Evolutionary conservation across 2,113 vertebrate genomes (phyloP), one percentile per base, ranked within the genome.

Genomic region (Onychostoma macrolepis): DNA sequence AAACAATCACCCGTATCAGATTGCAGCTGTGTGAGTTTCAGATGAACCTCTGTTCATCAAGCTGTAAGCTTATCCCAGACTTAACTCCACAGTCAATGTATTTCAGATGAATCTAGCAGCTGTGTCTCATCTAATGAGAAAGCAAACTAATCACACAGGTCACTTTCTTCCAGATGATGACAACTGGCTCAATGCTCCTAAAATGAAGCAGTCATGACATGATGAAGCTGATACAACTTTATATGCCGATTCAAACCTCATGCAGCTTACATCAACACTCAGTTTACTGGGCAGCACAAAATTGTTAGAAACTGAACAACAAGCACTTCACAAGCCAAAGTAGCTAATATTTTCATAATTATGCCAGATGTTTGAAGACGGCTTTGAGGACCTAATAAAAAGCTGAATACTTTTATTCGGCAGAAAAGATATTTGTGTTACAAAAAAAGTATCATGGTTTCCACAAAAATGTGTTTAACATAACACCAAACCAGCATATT

Each of bases 131-230:
- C 50, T 79, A 56, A 53, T 79, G 48, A 53, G 75, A 33, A 56
- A 19, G 2, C 28, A 30, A 28, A 56, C 48, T 79, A 79, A 56
- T 79, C 76, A 79, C 76, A 36, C 76, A 30, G 50, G 26, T 56
- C 76, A 53, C 45, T 33, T 79, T 79, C 74, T 79, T 79, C 48
- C 48, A 79, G 76, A 79, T 79, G 45, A 78, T 53, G 30, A 79
- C 28, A 79, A 79, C 48, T 56, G 48, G 48, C 76, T 56, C 48
- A 24, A 6, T 6, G 41, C 74, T 76, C 41, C 41, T 28, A 76
- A 76, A 43, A 76, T 8, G 6, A 76, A 28, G 41, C 41, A 15
- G 72, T 45, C 2, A n/a, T 5, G 6, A 15, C 41, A 38, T 1
- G 69, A 72, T 5, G 19, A 72, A 38, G 33, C 69, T 11, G 69